These are phyloP conservation scores for Spialia ferax DNA, from an alignment of 2,888 invertebrate genomes.

Conservation along the genomic window DNA sequence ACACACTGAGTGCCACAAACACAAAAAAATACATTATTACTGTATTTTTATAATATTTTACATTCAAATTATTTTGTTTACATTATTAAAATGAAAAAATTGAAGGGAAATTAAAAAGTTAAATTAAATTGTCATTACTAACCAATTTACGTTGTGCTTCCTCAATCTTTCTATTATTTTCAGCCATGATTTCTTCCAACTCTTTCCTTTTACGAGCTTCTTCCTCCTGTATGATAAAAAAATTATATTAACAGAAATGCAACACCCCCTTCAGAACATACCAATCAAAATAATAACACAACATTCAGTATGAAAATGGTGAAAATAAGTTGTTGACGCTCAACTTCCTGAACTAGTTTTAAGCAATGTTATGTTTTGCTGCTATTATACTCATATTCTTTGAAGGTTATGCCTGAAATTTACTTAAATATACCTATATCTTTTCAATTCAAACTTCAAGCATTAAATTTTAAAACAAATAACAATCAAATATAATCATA, in stretches of 20 bases:
- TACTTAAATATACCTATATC: not conserved
- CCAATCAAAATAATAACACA: conserved; percentile 44
- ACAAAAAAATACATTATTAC: too few relatives aligned
- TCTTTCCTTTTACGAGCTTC: conserved; percentile 98
- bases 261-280: conserved; percentile 36
- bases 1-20: too few relatives aligned
- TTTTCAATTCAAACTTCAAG: not conserved
- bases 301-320: conserved; percentile 24
- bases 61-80: too few relatives aligned
- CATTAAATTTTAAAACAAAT: not conserved
- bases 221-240: conserved; percentile 96
- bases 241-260: conserved; percentile 67
- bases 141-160: conserved; percentile 99
- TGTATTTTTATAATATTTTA: too few relatives aligned
- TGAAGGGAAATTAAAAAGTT: not conserved
- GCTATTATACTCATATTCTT: not conserved
- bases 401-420: not conserved
- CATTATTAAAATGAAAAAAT: too few relatives aligned
- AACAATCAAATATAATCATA: not conserved
- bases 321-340: not conserved
- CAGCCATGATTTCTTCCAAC: conserved; percentile 98
- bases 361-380: not conserved
- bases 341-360: conserved; percentile 1
- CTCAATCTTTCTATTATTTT: conserved; percentile 99
- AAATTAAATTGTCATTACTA: conserved; percentile 61